Evolutionary conservation across 2,113 vertebrate genomes (phyloP).

Genomic region (Fregetta grallaria): DNA sequence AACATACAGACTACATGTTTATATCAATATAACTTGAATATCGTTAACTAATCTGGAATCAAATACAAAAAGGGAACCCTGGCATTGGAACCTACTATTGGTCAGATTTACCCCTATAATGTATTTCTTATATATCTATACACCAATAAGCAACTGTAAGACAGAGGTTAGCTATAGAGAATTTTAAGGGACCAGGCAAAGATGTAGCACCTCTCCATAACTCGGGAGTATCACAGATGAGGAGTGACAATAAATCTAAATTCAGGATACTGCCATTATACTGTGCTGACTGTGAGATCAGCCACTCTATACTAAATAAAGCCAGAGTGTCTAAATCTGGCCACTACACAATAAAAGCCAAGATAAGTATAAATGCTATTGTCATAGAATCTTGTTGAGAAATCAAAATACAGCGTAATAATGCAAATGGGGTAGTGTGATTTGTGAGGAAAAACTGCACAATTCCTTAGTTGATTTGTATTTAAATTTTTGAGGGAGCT

Average conservation of each 20-base stretch:
- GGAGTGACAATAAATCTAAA: neutral
- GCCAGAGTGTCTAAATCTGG: neutral
- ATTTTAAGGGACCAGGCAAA: neutral
- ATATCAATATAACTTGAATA: neutral
- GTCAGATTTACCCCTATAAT: neutral
- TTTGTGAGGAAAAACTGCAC: neutral
- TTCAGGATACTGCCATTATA: neutral
- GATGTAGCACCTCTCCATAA: accelerated
- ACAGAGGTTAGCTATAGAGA: neutral
- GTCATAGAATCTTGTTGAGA: neutral
- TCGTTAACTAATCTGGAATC: neutral
- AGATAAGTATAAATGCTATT: neutral
- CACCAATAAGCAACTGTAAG: neutral
- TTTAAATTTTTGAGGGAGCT: neutral
- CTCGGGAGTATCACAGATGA: neutral
- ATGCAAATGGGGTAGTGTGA: neutral
- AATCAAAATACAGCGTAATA: neutral
- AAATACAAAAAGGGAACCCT: neutral
- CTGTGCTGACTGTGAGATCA: neutral
- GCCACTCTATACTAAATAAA: neutral
- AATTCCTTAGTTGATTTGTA: neutral
- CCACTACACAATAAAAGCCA: neutral
- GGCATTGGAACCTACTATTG: neutral
- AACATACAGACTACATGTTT: neutral
- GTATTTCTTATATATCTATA: neutral